Percentiles rank a stretch among this genome's conserved stretches.
Conservation (phyloP, 2,888 invertebrate genomes). For the Erebia aethiops region DNA sequence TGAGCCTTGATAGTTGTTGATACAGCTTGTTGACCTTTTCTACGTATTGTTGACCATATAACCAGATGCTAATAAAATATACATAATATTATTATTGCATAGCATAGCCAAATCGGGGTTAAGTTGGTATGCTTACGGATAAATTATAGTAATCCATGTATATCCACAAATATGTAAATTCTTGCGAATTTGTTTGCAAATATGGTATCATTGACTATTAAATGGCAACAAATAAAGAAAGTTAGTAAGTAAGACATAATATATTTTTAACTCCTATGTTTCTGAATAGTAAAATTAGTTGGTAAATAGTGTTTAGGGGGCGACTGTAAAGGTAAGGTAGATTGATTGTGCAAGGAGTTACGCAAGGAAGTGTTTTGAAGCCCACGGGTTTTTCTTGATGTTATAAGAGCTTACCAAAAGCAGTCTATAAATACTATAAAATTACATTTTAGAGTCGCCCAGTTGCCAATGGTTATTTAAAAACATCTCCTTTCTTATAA, state of each 20-base stretch:
- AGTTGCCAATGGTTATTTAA: too few relatives aligned
- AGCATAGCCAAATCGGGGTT: conserved; percentile 15
- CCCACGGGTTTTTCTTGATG: conserved; percentile 28
- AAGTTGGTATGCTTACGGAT: conserved; percentile 10
- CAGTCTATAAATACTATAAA: not conserved
- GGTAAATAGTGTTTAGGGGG: conserved; percentile 12
- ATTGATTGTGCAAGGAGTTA: conserved; percentile 12
- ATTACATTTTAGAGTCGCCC: not conserved
- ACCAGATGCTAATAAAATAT: conserved; percentile 20
- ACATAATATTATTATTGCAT: not conserved
- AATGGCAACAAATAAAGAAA: not conserved
- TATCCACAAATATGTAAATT: not conserved
- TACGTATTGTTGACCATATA: conserved; percentile 19
- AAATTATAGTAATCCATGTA: conserved; percentile 7
- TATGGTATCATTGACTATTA: not conserved
- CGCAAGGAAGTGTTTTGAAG: conserved; percentile 3
- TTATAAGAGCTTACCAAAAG: not conserved
- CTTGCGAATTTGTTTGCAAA: conserved; percentile 1
- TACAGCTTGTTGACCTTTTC: conserved; percentile 10
- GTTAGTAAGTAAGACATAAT: not conserved
- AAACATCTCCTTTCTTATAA: too few relatives aligned
- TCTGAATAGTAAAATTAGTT: not conserved
- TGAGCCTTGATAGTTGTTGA: not conserved
- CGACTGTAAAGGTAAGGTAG: conserved; percentile 17
- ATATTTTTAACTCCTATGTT: not conserved